Conservation (phyloP, 2,888 invertebrate genomes). For the Priocnemis perturbator region DNA sequence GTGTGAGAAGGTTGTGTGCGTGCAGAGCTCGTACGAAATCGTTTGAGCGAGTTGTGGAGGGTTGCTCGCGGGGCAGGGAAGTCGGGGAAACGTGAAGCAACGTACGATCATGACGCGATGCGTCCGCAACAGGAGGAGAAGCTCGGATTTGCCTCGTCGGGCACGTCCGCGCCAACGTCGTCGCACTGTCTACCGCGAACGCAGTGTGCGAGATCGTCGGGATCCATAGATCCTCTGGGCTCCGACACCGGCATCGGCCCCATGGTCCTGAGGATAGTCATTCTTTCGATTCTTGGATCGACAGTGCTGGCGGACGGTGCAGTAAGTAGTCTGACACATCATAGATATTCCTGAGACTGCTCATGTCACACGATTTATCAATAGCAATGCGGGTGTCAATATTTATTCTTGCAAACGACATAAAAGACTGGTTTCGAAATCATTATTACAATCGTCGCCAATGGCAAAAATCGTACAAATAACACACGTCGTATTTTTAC, state of each 20-base stretch:
- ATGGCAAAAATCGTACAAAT: too few relatives aligned
- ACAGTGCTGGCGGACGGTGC: constrained; percentile 18
- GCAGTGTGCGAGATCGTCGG: constrained; percentile 19
- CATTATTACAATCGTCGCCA: too few relatives aligned
- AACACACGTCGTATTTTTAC: too few relatives aligned
- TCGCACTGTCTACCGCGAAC: constrained; percentile 43
- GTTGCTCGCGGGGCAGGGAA: constrained; percentile 20
- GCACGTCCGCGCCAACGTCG: constrained; percentile 54
- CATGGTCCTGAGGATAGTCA: constrained; percentile 35
- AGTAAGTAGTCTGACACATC: too few relatives aligned
- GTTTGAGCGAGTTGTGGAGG: too few relatives aligned
- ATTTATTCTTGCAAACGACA: too few relatives aligned
- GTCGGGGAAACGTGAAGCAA: constrained; percentile 23
- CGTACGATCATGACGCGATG: constrained; percentile 66
- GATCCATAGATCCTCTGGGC: constrained; percentile 39
- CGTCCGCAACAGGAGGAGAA: constrained; percentile 54
- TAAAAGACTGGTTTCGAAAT: too few relatives aligned
- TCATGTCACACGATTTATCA: too few relatives aligned
- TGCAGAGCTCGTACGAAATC: too few relatives aligned
- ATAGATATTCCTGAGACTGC: too few relatives aligned
- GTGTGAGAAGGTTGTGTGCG: too few relatives aligned
- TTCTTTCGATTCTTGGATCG: constrained; percentile 29
- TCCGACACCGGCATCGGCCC: constrained; percentile 38
- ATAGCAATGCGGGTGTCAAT: too few relatives aligned
- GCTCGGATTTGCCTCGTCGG: constrained; percentile 36